These are phyloP conservation scores for Urosaurus nigricauda DNA, from an alignment of 2,797 vertebrate species.

Conservation along the genomic window DNA sequence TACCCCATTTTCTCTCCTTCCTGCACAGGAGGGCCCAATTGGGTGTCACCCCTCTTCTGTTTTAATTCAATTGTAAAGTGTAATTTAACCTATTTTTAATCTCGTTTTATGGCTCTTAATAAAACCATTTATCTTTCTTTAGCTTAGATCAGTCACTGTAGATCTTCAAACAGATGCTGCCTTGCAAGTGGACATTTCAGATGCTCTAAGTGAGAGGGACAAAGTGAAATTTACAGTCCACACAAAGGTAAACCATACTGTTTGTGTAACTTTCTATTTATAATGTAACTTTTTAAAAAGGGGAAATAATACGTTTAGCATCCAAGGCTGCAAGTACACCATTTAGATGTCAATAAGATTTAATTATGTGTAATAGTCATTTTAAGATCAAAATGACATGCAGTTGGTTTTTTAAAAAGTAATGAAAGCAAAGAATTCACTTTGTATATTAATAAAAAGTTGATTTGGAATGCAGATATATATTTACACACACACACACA, in stretches of 20 bases:
- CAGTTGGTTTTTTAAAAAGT: constrained; percentile 1
- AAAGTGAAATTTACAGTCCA: constrained; percentile 99
- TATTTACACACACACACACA: background rate
- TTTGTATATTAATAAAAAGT: background rate
- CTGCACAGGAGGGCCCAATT: too few relatives aligned
- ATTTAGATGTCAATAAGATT: background rate
- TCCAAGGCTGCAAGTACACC: background rate
- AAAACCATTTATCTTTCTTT: constrained; percentile 62
- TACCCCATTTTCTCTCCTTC: too few relatives aligned
- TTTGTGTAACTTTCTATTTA: constrained; percentile 35
- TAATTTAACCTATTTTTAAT: background rate
- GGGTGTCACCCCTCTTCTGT: too few relatives aligned
- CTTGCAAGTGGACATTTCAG: constrained; percentile 98
- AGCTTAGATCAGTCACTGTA: constrained; percentile 95
- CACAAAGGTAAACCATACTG: constrained; percentile 89
- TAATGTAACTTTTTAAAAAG: constrained; percentile 26
- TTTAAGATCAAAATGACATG: background rate
- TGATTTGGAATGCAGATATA: background rate
- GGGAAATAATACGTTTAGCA: constrained; percentile 25
- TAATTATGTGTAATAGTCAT: constrained; percentile 8
- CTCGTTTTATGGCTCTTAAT: constrained; percentile 4
- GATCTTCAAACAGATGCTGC: constrained; percentile 97
- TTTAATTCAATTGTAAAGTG: background rate
- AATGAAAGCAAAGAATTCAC: background rate
- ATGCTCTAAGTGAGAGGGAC: constrained; percentile 96